Evolutionary conservation across 2,888 invertebrate genomes (phyloP), one percentile per base, ranked within the genome.

Genomic region (Pandemis cinnamomeana): DNA sequence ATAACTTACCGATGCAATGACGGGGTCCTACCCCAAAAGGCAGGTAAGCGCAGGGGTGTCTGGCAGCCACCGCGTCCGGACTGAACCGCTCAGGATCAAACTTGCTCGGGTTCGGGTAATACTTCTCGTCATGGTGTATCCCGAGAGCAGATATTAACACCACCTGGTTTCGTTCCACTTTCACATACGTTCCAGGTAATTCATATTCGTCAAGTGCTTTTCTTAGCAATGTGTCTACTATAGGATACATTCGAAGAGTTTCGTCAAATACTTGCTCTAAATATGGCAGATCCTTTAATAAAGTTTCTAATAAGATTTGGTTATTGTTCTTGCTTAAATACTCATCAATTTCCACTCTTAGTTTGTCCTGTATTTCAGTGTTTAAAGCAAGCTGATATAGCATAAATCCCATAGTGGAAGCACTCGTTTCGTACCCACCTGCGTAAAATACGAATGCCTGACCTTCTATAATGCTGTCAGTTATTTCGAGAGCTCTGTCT

Each of bases 71-170:
- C 10, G 78, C 78, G 48, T 80, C 80, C n/a, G 78, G 75, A 1
- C 76, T 51, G 53, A 80, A 81, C 13, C 78, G 75, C 0, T 81
- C 79, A 5, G 81, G 81, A 58, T 81, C 78, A 68, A 80, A 81
- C 63, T 75, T 77, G 5, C 75, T 53, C 0, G 81, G 80, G 2
- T 81, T 67, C 0, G 78, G 77, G 27, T 74, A 81, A 70, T 79
- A 73, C 62, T 78, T 74, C 60, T 70, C 69, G 62, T 81, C 81
- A 13, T 68, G 61, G 44, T 81, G 81, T 7, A 79, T 71, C 10
- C 73, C 78, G 8, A 61, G 44, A 13, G 15, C 66, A 13, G 79
- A 67, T 5, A 76, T 13, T 6, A 78, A 0, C 13, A 78, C 61
- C 13, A 77, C 48, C 36, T 64, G 66, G 5, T 51, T 60, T 15